Percentiles rank a stretch among this genome's conserved stretches.
phyloP scores from a whole-genome alignment of 92 coral and sea anemone species.

The Phymanthus crucifer region DNA sequence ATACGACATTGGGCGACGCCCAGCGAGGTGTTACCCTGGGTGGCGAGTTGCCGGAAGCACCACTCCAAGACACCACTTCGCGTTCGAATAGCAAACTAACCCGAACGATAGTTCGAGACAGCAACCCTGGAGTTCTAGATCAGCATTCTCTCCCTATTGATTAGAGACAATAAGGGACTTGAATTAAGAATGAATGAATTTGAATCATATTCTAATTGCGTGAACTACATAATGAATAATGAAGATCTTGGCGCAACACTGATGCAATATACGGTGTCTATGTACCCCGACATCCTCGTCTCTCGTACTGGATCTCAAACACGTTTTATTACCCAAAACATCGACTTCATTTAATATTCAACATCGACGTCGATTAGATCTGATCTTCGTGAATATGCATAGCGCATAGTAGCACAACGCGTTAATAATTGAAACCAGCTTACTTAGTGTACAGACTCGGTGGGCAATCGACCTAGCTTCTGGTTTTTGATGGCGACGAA shows the following conservation, averaged over 20 bases:
- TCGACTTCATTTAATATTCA: neutral
- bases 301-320: neutral
- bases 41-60: no score
- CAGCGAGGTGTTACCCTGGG: no score
- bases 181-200: neutral
- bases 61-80: neutral
- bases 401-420: neutral
- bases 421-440: neutral
- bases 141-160: neutral
- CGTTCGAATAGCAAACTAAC: neutral
- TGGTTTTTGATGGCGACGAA: neutral
- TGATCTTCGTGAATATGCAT: neutral
- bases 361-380: neutral
- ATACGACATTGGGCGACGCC: neutral
- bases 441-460: neutral
- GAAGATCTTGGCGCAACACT: neutral
- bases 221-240: neutral
- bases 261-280: neutral
- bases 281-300: no score
- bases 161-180: neutral
- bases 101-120: neutral
- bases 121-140: neutral
- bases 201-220: neutral
- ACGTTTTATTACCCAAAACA: neutral
- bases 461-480: slow-evolving; percentile 5